A percentile compares a stretch with the other conserved stretches of the same genome.
Conservation (phyloP, 2,113 vertebrate species). For the Todiramphus saurophagus region DNA sequence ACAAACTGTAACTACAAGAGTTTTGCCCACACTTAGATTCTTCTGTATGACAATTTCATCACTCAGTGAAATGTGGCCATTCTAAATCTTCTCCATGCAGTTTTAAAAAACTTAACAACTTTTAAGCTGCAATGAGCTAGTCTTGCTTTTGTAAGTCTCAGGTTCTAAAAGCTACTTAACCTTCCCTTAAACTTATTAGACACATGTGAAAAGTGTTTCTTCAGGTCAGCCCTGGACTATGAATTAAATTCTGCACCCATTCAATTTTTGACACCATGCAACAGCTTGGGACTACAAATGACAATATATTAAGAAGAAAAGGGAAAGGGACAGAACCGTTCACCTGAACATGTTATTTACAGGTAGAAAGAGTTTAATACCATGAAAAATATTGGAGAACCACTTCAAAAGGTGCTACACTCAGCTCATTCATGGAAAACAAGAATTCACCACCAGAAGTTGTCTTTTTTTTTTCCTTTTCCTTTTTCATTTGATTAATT, state of each 20-base stretch:
- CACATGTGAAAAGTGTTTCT: not conserved
- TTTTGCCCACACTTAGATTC: not conserved
- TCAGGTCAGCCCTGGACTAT: not conserved
- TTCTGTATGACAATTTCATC: too few species aligned
- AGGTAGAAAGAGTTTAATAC: not conserved
- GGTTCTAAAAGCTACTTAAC: not conserved
- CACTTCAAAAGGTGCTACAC: not conserved
- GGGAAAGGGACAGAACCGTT: not conserved
- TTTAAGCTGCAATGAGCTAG: not conserved
- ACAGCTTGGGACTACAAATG: not conserved
- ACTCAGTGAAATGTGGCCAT: not conserved
- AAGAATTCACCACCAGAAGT: not conserved
- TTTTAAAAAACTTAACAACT: not conserved
- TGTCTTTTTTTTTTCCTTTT: not conserved
- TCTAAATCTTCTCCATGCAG: rapidly evolving
- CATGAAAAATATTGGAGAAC: not conserved
- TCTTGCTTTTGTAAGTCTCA: not conserved
- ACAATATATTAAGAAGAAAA: not conserved
- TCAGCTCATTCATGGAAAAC: not conserved
- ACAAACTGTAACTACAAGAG: not conserved
- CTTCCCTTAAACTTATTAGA: not conserved
- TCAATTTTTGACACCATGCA: not conserved
- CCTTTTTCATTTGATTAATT: not conserved
- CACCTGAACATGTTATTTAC: not conserved
- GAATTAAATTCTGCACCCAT: not conserved